phyloP scores from a whole-genome alignment of 2,888 invertebrate species.

The Hypomecis punctinalis region DNA sequence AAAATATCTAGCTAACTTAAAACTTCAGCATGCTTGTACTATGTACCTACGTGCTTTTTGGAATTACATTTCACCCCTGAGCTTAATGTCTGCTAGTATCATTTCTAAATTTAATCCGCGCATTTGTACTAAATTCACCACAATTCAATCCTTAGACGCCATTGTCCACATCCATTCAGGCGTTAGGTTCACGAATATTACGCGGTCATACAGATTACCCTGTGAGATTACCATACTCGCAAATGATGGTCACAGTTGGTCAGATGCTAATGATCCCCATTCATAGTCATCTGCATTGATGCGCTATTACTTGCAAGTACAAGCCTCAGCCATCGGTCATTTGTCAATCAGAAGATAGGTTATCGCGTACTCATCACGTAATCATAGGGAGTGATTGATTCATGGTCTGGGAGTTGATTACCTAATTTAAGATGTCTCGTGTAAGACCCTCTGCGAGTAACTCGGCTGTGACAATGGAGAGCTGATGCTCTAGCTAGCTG shows the following conservation, averaged over 20 bases:
- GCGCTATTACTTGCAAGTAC: conserved; percentile 62
- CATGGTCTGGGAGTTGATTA: conserved; percentile 14
- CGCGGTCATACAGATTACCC: conserved; percentile 29
- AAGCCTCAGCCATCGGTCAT: conserved; percentile 42
- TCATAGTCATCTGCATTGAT: conserved; percentile 77
- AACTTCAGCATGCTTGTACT: no score
- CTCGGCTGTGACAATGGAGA: no score
- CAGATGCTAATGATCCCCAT: conserved; percentile 74
- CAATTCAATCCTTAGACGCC: conserved; percentile 11
- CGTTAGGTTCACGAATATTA: conserved; percentile 26
- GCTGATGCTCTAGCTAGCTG: no score
- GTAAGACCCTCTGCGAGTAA: no score
- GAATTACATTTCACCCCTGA: no score
- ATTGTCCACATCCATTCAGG: conserved; percentile 18
- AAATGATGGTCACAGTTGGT: conserved; percentile 67
- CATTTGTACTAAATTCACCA: conserved; percentile 10
- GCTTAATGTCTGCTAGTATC: no score
- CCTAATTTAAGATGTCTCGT: conserved; percentile 4
- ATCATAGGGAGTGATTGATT: conserved; percentile 24
- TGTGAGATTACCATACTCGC: conserved; percentile 43
- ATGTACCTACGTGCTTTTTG: no score
- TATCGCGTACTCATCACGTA: conserved; percentile 25
- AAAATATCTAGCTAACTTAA: no score
- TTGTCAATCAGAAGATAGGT: conserved; percentile 36
- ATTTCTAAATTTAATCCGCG: neutral